phyloP scores from a whole-genome alignment of 2,797 vertebrate genomes.

The Lagodon rhomboides region DNA sequence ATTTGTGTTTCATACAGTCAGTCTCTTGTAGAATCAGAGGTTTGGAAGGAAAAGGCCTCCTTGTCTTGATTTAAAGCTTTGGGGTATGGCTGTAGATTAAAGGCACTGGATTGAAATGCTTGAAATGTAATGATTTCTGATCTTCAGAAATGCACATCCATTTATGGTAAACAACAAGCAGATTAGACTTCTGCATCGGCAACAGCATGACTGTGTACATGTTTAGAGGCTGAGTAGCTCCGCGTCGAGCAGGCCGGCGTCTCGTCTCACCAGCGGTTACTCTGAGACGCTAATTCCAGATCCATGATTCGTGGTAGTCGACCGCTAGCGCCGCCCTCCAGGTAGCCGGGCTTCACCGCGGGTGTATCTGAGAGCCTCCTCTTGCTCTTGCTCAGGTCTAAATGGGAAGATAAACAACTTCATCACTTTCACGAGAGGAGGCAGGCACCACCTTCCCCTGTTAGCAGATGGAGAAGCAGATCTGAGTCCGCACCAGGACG shows the following conservation, averaged over 20 bases:
- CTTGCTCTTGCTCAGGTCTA: conserved; percentile 81
- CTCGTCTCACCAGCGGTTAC: conserved; percentile 82
- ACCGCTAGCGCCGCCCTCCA: conserved; percentile 88
- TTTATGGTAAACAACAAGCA: conserved; percentile 22
- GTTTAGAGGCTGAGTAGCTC: conserved; percentile 1
- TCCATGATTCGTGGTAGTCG: conserved; percentile 85
- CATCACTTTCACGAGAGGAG: conserved; percentile 6
- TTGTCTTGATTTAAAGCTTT: conserved; percentile 72
- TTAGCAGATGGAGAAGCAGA: conserved; percentile 33
- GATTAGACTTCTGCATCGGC: conserved; percentile 1
- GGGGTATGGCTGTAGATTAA: conserved; percentile 63
- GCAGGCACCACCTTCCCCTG: not conserved
- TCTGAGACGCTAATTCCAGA: conserved; percentile 78
- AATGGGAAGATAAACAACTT: conserved; percentile 25
- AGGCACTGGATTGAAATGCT: conserved; percentile 54
- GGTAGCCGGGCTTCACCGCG: conserved; percentile 81
- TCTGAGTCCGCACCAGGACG: not conserved
- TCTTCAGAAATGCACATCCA: conserved; percentile 24
- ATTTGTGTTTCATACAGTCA: conserved; percentile 31
- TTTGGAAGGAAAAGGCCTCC: conserved; percentile 48
- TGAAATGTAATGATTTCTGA: conserved; percentile 29
- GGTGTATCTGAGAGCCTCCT: conserved; percentile 79
- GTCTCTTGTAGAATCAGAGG: conserved; percentile 37
- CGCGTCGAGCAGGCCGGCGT: not conserved
- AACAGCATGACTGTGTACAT: conserved; percentile 20